These are phyloP conservation scores for Hetaerina titia DNA, from an alignment of 2,888 invertebrate species.

Conservation along the genomic window DNA sequence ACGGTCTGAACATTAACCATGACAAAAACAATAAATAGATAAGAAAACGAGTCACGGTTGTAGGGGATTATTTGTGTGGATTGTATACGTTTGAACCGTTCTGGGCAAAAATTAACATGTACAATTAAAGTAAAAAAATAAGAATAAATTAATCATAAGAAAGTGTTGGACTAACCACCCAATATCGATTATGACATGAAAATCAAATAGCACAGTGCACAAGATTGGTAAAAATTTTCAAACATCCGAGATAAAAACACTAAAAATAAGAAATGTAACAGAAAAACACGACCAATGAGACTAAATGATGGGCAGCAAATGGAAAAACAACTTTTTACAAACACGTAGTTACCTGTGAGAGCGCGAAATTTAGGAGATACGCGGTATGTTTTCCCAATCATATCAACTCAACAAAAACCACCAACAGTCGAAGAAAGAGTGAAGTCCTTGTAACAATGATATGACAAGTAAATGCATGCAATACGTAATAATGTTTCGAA, in stretches of 20 bases:
- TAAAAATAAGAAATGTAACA: background rate
- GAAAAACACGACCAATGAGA: background rate
- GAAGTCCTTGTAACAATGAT: conserved; percentile 25
- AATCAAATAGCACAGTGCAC: background rate
- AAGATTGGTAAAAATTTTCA: background rate
- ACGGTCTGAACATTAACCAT: too few relatives aligned
- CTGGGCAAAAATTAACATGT: background rate
- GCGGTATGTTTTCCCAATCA: background rate
- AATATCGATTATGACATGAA: background rate
- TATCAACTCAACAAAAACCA: background rate
- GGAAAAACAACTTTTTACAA: background rate
- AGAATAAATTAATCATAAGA: background rate
- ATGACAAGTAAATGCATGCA: background rate
- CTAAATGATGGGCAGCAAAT: too few relatives aligned
- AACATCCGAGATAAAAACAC: background rate
- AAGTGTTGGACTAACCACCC: background rate
- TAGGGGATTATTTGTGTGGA: too few relatives aligned
- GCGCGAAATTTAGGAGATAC: background rate
- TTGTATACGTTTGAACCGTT: background rate
- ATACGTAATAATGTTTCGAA: conserved; percentile 19
- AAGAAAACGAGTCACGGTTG: too few relatives aligned
- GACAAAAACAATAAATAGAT: too few relatives aligned
- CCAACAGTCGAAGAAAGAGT: background rate
- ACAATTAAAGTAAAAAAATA: background rate
- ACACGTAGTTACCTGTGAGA: background rate